Conservation (phyloP, 1,140 invertebrate species). For the Caenorhabditis brenneri region DNA sequence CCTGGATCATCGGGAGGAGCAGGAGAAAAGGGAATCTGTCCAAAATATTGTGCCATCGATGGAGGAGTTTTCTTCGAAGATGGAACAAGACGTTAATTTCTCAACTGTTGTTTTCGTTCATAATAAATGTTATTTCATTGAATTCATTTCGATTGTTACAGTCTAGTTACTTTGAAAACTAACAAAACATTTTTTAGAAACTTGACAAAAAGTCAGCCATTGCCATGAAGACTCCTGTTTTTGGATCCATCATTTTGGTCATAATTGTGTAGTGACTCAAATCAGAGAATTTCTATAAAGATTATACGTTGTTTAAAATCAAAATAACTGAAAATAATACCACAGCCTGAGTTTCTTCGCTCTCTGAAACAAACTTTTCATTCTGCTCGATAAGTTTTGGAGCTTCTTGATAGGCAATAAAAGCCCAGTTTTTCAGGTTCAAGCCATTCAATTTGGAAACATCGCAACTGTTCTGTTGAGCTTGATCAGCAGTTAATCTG, state of each 20-base stretch:
- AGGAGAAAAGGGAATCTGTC: conserved; percentile 41
- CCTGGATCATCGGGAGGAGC: conserved; percentile 16
- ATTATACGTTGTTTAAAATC: too few relatives aligned
- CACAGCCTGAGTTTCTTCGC: neutral
- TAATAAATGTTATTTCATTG: neutral
- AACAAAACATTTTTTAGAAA: too few relatives aligned
- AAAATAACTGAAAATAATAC: neutral
- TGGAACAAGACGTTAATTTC: conserved; percentile 1
- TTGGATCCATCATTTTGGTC: neutral
- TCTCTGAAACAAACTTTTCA: neutral
- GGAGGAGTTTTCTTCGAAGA: conserved; percentile 46
- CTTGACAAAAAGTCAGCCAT: neutral
- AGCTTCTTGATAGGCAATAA: neutral
- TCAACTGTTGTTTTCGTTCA: neutral
- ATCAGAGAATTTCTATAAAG: neutral
- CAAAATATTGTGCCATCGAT: conserved; percentile 42
- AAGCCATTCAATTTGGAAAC: neutral
- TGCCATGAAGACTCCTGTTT: neutral
- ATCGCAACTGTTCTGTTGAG: neutral
- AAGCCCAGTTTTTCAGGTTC: neutral
- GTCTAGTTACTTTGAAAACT: neutral
- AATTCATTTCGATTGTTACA: neutral
- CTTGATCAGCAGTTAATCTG: neutral
- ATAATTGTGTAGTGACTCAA: neutral
- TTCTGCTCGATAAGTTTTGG: conserved; percentile 23